Evolutionary conservation across 2,113 vertebrate species (phyloP), one percentile per base, ranked within the genome.

Genomic region (Barbus barbus): DNA sequence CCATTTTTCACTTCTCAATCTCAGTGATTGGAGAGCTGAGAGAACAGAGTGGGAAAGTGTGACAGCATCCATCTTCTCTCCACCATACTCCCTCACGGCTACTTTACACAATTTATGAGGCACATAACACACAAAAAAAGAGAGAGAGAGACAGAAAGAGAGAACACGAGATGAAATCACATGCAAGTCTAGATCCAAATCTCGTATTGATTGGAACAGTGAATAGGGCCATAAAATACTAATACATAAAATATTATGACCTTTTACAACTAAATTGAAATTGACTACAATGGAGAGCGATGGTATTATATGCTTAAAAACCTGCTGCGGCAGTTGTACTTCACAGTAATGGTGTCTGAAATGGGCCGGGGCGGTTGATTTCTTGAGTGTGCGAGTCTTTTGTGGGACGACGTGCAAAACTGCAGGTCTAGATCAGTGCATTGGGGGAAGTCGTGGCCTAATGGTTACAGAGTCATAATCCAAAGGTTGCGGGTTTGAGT

Each of bases 1-100:
- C 81, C 78, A 85, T 86, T 86, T 84, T 82, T 88, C 86, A 86
- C 67, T 65, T 85, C 89, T 90, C 85, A 83, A 82, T 87, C 88
- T 85, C 78, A 69, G 76, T 85, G 86, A 84, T 86, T 72, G 44
- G 83, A 79, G 81, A 85, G 84, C 75, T 31, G 33, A 67, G 63
- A 88, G 85, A 75, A 88, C 72, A 81, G 83, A 78, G 75, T 22
- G 14, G 26, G 83, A 71, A 71, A 76, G 67, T 86, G 75, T 65
- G 51, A 65, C 58, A 36, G 81, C 85, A 87, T 89, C 82, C 71
- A 86, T 84, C 88, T 89, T 82, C 83, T 51, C 85, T 69, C 81
- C 41, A 28, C 58, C 61, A 83, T 76, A 63, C 78, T 87, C 88
- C 86, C 89, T 86, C 75, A 84, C 76, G 83, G 82, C 86, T 81